Conservation (phyloP, 2,113 vertebrate genomes). For the Eupsittula cactorum region DNA sequence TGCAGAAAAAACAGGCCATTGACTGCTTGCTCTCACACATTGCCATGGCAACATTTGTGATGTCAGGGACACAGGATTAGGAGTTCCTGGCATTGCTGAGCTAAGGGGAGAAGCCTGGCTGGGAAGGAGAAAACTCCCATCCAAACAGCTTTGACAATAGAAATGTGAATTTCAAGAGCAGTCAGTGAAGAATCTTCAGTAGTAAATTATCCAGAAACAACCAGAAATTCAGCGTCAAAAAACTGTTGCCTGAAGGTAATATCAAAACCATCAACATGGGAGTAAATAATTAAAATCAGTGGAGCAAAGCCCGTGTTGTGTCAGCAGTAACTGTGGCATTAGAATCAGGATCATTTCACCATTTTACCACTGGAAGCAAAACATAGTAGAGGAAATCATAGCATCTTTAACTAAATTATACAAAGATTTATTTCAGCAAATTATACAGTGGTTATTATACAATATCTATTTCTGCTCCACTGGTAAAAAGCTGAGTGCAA, state of each 20-base stretch:
- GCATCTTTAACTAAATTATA: not conserved
- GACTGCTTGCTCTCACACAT: not conserved
- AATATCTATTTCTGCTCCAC: not conserved
- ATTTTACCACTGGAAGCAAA: not conserved
- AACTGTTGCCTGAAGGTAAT: not conserved
- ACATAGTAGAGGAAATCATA: not conserved
- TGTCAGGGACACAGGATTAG: conserved; percentile 17
- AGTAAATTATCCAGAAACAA: not conserved
- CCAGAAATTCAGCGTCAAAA: not conserved
- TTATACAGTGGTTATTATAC: not conserved
- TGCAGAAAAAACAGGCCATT: not conserved
- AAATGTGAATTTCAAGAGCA: not conserved
- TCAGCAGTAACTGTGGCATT: not conserved
- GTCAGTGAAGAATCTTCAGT: not conserved
- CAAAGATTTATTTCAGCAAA: not conserved
- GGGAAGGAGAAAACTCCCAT: conserved; percentile 6
- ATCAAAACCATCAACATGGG: not conserved
- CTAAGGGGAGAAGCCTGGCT: not conserved
- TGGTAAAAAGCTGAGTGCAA: not conserved
- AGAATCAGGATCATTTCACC: not conserved
- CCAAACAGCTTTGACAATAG: not conserved
- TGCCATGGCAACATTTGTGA: not conserved
- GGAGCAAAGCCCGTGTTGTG: not conserved
- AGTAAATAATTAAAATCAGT: not conserved
- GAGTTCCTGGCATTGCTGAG: not conserved